phyloP scores from a whole-genome alignment of 2,888 invertebrate genomes.

The Leistus spinibarbis region DNA sequence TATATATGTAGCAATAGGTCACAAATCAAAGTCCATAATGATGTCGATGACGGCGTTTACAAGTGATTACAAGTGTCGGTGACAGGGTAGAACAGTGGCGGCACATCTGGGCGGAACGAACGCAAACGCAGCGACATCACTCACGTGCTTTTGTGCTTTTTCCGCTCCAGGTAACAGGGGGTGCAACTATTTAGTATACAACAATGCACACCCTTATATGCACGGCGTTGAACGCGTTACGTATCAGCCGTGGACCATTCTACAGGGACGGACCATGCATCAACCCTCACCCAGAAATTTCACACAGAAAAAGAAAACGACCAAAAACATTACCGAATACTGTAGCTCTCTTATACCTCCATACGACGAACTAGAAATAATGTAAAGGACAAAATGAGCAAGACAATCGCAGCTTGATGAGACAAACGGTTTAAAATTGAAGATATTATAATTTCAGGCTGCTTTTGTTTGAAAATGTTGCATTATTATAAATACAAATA shows the following conservation, averaged over 20 bases:
- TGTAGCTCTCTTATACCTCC: too few relatives aligned
- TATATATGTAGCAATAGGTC: constrained; percentile 5
- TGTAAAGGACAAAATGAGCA: too few relatives aligned
- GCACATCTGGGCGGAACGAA: constrained; percentile 39
- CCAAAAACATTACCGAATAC: too few relatives aligned
- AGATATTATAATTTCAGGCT: too few relatives aligned
- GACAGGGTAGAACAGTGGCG: background rate
- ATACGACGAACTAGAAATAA: too few relatives aligned
- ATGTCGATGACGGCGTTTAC: constrained; percentile 37
- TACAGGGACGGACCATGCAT: background rate
- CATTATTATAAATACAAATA: too few relatives aligned
- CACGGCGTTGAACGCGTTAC: too few relatives aligned
- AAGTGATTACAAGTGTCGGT: constrained; percentile 33
- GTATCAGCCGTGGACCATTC: background rate
- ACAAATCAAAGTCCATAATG: constrained; percentile 30
- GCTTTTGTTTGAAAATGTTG: too few relatives aligned
- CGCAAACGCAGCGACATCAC: constrained; percentile 7
- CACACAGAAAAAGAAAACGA: too few relatives aligned
- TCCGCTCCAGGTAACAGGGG: constrained; percentile 34
- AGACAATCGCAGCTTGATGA: too few relatives aligned
- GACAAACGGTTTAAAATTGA: too few relatives aligned
- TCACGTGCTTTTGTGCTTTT: constrained; percentile 15
- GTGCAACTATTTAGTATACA: constrained; percentile 21
- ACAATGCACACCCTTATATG: background rate
- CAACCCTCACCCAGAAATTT: too few relatives aligned